A percentile compares a stretch with the other conserved stretches of the same genome.
These are phyloP conservation scores for Sinhomidia bicolor DNA, from an alignment of 2,888 invertebrate genomes.

Conservation along the genomic window DNA sequence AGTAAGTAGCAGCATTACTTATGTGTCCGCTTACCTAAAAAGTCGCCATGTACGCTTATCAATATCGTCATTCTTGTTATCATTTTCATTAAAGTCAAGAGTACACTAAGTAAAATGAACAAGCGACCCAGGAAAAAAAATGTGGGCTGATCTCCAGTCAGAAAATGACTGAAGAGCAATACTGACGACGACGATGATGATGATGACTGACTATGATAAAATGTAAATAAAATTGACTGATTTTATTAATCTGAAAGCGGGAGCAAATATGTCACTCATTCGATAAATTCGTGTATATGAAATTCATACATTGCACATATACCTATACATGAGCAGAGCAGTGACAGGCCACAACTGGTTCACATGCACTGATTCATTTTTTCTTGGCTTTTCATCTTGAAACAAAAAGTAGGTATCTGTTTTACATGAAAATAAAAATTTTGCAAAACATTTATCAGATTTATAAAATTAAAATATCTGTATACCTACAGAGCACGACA, in stretches of 20 bases:
- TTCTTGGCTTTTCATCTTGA: neutral
- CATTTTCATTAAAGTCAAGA: neutral
- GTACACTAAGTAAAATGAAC: neutral
- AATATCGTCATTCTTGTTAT: neutral
- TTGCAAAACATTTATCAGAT: neutral
- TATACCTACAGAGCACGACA: neutral
- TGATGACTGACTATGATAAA: neutral
- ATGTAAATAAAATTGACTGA: neutral
- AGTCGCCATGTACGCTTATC: constrained; percentile 29
- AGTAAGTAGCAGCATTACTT: too few relatives aligned
- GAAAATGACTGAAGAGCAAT: neutral
- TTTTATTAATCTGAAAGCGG: neutral
- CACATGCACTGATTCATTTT: constrained; percentile 32
- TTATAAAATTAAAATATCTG: too few relatives aligned
- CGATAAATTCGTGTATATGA: neutral
- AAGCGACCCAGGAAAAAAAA: neutral
- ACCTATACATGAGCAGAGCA: neutral
- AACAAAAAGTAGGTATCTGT: too few relatives aligned
- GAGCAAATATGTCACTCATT: constrained; percentile 11
- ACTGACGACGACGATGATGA: too few relatives aligned
- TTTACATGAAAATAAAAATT: neutral
- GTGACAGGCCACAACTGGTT: neutral
- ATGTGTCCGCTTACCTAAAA: neutral
- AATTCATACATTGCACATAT: neutral
- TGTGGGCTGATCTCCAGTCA: constrained; percentile 30